Percentiles rank a stretch among this genome's conserved stretches.
phyloP scores from a whole-genome alignment of 2,797 vertebrate species.

The Lemur catta region DNA sequence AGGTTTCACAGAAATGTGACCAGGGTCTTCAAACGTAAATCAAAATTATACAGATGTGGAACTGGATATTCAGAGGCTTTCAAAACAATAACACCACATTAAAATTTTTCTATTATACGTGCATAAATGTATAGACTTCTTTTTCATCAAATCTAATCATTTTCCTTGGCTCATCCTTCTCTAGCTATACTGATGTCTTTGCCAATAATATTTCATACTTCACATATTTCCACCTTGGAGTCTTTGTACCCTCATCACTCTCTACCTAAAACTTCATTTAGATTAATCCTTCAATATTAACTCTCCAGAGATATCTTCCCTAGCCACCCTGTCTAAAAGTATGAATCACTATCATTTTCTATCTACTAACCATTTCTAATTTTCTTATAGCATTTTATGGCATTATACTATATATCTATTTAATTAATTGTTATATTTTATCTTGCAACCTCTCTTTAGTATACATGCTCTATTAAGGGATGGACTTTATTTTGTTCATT shows the following conservation, averaged over 20 bases:
- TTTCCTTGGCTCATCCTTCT: neutral
- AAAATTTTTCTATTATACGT: neutral
- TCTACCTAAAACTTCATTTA: neutral
- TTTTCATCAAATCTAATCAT: neutral
- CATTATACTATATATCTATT: neutral
- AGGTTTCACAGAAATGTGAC: neutral
- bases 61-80: neutral
- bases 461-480: neutral
- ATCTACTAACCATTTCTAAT: neutral
- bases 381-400: neutral
- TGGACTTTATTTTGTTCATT: neutral
- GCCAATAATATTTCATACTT: neutral
- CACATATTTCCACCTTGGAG: neutral
- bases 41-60: neutral
- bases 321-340: neutral
- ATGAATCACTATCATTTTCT: neutral
- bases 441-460: neutral
- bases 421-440: neutral
- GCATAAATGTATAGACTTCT: neutral
- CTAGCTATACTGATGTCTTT: neutral
- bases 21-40: neutral
- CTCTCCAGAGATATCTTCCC: neutral
- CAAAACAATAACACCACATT: neutral
- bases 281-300: neutral
- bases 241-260: neutral